phyloP scores from a whole-genome alignment of 2,113 vertebrate species.

The Ochotona princeps region DNA sequence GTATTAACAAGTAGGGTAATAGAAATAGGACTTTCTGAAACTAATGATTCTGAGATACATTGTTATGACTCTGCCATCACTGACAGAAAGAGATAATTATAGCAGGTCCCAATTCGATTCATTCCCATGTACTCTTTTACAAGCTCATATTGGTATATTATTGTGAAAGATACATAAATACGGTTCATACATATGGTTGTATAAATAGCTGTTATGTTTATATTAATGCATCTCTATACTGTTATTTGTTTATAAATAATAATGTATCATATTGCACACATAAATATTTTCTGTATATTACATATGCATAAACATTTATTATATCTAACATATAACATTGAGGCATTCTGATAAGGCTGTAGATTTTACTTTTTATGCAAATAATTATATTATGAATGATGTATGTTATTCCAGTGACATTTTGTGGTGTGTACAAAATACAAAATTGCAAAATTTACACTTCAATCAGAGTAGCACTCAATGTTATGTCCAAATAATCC shows the following conservation, averaged over 20 bases:
- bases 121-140: not conserved
- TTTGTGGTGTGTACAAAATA: not conserved
- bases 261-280: not conserved
- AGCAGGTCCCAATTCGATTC: not conserved
- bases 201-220: not conserved
- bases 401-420: not conserved
- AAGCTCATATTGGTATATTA: not conserved
- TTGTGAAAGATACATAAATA: not conserved
- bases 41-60: not conserved
- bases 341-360: not conserved
- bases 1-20: not conserved
- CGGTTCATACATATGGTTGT: not conserved
- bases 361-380: not conserved
- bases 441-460: not conserved
- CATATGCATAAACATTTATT: not conserved
- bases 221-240: not conserved
- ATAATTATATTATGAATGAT: not conserved
- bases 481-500: not conserved
- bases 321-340: not conserved
- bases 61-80: not conserved
- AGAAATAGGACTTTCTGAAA: constrained; percentile 4
- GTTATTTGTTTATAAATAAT: not conserved
- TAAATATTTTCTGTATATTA: not conserved
- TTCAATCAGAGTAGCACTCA: not conserved
- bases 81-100: not conserved